A percentile compares a stretch with the other conserved stretches of the same genome.
Conservation (phyloP, 2,797 vertebrate species). For the Gallinago solitaria region DNA sequence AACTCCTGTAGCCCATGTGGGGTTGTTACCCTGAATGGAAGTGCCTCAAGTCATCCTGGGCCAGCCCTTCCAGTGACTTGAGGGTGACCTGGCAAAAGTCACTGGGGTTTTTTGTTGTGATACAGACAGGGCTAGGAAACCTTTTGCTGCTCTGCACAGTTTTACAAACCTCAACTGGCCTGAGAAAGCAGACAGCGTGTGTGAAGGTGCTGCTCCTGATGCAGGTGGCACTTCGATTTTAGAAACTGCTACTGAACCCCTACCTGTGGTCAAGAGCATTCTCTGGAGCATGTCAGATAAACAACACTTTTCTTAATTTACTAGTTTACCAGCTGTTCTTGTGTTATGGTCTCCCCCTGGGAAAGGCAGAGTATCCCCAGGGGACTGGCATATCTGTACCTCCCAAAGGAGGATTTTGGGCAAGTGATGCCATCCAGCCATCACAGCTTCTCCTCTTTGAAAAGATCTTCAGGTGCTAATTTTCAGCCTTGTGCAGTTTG, state of each 20-base stretch:
- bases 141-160: neutral
- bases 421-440: neutral
- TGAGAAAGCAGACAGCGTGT: neutral
- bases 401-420: neutral
- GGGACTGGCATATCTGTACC: neutral
- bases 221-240: fast-evolving
- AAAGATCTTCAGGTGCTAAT: neutral
- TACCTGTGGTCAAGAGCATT: neutral
- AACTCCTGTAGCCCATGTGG: neutral
- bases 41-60: neutral
- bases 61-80: neutral
- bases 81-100: neutral
- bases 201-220: neutral
- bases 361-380: neutral
- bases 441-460: neutral
- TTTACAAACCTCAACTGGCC: neutral
- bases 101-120: neutral
- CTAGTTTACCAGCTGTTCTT: neutral
- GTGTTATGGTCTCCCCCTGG: neutral
- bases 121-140: neutral
- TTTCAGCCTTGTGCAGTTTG: neutral
- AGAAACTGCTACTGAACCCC: neutral
- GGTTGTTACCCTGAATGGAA: neutral
- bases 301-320: neutral
- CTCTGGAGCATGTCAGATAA: neutral